Percentiles rank a stretch among this genome's conserved stretches.
Conservation (phyloP, 2,888 invertebrate species). For the Dryobotodes eremita region DNA sequence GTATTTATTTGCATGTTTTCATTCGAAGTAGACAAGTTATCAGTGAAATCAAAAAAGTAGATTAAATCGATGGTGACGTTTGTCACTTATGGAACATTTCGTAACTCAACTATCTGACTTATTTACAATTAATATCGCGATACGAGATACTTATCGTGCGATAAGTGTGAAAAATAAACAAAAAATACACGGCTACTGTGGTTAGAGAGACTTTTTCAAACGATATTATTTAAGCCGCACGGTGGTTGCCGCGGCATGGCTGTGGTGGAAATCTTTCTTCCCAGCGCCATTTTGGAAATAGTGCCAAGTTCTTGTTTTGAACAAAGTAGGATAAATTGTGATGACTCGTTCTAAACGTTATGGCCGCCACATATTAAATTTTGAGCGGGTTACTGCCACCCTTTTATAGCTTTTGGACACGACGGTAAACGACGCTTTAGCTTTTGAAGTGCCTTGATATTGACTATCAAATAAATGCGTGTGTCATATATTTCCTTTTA, state of each 20-base stretch:
- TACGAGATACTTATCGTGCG: conserved; percentile 49
- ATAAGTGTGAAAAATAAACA: conserved; percentile 49
- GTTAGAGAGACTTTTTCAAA: conserved; percentile 30
- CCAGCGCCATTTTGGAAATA: conserved; percentile 22
- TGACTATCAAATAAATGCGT: conserved; percentile 33
- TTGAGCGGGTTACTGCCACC: conserved; percentile 36
- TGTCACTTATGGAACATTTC: conserved; percentile 21
- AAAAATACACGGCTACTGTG: conserved; percentile 34
- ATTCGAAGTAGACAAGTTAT: conserved; percentile 7
- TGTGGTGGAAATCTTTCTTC: conserved; percentile 41
- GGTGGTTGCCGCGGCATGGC: conserved; percentile 12
- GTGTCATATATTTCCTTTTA: neutral
- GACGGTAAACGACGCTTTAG: conserved; percentile 19
- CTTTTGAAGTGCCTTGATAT: conserved; percentile 23
- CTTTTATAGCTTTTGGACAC: conserved; percentile 44
- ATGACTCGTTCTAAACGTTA: conserved; percentile 40
- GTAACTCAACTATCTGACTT: conserved; percentile 22
- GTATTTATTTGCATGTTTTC: neutral
- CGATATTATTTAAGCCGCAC: conserved; percentile 28
- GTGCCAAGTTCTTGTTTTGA: conserved; percentile 57
- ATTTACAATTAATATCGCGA: conserved; percentile 48
- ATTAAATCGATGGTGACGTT: conserved; percentile 24
- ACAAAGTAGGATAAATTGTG: conserved; percentile 58
- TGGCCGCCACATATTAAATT: conserved; percentile 46
- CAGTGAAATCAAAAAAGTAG: conserved; percentile 11